phyloP scores from a whole-genome alignment of 1,140 invertebrate species.

The Scylla paramamosain region DNA sequence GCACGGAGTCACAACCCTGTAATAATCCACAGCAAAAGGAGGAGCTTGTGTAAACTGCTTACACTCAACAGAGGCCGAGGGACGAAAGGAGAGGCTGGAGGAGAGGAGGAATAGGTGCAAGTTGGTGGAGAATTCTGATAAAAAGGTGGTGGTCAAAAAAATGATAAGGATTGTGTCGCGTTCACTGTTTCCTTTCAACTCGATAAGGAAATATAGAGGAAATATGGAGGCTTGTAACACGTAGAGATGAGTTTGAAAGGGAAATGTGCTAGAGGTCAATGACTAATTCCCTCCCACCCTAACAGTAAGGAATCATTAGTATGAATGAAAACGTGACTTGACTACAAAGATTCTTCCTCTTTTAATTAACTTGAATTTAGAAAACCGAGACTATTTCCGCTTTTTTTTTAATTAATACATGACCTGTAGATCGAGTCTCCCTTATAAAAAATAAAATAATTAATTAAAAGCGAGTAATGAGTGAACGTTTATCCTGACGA shows the following conservation, averaged over 20 bases:
- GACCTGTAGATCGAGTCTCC: no score
- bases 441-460: no score
- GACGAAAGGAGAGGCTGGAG: not conserved
- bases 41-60: not conserved
- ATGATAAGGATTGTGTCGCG: not conserved
- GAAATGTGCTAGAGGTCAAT: not conserved
- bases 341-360: no score
- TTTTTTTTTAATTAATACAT: no score
- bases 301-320: no score
- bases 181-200: not conserved
- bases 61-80: not conserved
- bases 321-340: no score
- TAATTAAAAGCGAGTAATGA: no score
- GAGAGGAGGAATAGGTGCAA: not conserved
- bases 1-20: conserved; percentile 18
- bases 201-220: not conserved
- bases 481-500: no score
- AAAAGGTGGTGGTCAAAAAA: not conserved
- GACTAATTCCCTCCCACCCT: no score
- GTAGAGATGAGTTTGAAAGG: no score
- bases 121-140: not conserved
- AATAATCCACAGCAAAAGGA: conserved; percentile 13
- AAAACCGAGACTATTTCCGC: no score
- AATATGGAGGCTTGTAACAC: not conserved
- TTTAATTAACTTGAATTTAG: no score